phyloP scores from a whole-genome alignment of 1,140 invertebrate species.

The Drosophila obscura region DNA sequence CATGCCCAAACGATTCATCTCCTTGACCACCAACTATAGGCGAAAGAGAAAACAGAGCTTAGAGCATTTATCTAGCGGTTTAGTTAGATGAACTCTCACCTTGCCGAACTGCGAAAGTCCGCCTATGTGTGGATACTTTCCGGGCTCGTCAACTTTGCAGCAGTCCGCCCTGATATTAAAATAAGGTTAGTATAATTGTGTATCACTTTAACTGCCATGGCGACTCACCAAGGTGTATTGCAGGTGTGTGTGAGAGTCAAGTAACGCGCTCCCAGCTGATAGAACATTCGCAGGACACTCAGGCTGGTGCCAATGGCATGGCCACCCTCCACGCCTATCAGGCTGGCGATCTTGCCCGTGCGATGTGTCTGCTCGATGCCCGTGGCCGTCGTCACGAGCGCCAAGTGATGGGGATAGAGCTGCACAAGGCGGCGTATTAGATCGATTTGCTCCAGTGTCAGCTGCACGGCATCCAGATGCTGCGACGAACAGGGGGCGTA shows the following conservation, averaged over 20 bases:
- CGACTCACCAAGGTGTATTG: conserved; percentile 91
- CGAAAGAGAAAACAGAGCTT: not conserved
- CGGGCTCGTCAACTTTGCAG: conserved; percentile 87
- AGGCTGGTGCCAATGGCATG: conserved; percentile 93
- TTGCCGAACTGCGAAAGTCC: conserved; percentile 91
- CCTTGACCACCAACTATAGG: conserved; percentile 85
- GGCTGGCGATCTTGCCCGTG: conserved; percentile 87
- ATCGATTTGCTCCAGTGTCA: conserved; percentile 94
- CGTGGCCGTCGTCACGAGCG: conserved; percentile 90
- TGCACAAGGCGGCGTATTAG: conserved; percentile 92
- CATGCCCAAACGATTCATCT: conserved; percentile 96
- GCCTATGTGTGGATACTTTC: conserved; percentile 88
- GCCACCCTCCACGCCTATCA: conserved; percentile 93
- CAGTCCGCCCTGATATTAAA: conserved; percentile 88
- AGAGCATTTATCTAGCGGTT: too few relatives aligned
- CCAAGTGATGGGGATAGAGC: conserved; percentile 91
- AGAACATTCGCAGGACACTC: conserved; percentile 91
- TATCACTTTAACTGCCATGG: not conserved
- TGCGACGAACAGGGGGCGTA: conserved; percentile 94
- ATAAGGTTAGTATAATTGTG: not conserved
- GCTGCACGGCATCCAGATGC: conserved; percentile 92
- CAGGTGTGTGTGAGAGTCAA: conserved; percentile 94
- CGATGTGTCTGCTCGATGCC: conserved; percentile 88
- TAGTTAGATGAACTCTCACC: conserved; percentile 84
- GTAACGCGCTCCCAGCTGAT: conserved; percentile 92